Evolutionary conservation across 1,140 invertebrate species (phyloP).

Genomic region (Coelopa frigida): DNA sequence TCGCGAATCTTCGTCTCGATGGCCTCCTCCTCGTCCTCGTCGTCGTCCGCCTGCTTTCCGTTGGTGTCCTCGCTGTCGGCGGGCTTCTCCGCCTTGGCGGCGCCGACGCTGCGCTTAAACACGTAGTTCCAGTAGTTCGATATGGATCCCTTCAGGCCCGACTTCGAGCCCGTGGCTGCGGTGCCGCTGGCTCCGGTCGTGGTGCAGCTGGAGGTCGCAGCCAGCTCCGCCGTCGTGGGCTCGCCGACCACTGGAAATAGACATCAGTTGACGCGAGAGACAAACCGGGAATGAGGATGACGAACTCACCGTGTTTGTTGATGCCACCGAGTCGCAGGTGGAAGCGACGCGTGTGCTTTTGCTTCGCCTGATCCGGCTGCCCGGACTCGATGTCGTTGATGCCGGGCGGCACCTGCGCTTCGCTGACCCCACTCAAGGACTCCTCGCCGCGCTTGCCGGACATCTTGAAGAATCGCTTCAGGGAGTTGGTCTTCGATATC

Average conservation of each 20-base stretch:
- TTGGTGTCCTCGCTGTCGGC: not conserved
- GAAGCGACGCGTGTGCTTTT: not conserved
- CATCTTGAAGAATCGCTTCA: slow-evolving; percentile 9
- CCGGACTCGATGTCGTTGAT: not conserved
- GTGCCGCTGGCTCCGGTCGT: not conserved
- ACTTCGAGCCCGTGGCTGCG: no score
- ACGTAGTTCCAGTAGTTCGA: slow-evolving; percentile 5
- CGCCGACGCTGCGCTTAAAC: not conserved
- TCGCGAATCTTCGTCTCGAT: not conserved
- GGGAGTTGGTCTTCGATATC: slow-evolving; percentile 1
- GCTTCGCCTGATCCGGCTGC: slow-evolving; percentile 3
- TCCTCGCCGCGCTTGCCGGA: not conserved
- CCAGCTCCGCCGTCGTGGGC: slow-evolving; percentile 1
- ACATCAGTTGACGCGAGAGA: no score
- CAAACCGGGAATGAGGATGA: not conserved
- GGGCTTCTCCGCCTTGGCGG: not conserved
- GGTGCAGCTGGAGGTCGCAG: not conserved
- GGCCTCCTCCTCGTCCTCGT: not conserved
- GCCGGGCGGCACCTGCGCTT: not conserved
- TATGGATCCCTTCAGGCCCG: slow-evolving; percentile 4
- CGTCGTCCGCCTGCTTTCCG: not conserved
- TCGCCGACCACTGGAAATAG: no score
- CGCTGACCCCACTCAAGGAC: not conserved
- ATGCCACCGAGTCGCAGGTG: not conserved
- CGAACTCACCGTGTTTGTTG: not conserved